Evolutionary conservation across 2,888 invertebrate species (phyloP).

Genomic region (Eristalis arbustorum): DNA sequence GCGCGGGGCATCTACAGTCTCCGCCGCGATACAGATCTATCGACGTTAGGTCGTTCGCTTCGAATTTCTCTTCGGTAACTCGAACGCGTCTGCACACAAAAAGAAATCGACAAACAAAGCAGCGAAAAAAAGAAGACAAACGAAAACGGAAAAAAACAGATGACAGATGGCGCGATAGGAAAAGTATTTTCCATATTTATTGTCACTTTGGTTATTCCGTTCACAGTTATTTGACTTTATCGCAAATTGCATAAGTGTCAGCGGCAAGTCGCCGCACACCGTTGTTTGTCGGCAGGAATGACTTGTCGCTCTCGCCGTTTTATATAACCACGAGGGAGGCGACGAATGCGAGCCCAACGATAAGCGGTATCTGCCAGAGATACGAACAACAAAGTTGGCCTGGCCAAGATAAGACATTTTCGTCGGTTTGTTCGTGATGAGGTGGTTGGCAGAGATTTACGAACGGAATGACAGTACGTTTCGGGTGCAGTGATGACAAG

Average conservation of each 20-base stretch:
- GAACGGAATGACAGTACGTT: neutral
- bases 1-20: neutral
- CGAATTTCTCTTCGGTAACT: neutral
- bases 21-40: neutral
- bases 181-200: slow-evolving; percentile 15
- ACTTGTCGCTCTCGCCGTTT: neutral
- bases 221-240: slow-evolving; percentile 6
- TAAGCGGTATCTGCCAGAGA: neutral
- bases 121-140: neutral
- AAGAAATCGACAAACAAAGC: neutral
- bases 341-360: neutral
- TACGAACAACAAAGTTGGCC: neutral
- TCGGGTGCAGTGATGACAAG: neutral
- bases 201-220: slow-evolving; percentile 6
- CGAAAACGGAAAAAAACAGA: neutral
- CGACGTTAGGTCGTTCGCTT: neutral
- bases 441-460: neutral
- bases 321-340: neutral
- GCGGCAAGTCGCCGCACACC: too few species aligned
- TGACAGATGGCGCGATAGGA: neutral
- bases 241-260: neutral
- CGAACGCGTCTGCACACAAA: neutral
- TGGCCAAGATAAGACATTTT: neutral
- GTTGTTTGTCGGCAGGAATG: neutral
- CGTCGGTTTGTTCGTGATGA: neutral